Percentiles rank a stretch among this genome's conserved stretches.
Evolutionary conservation across 64 coral and sea anemone species (phyloP).

Genomic region (Stichodactyla mertensii): DNA sequence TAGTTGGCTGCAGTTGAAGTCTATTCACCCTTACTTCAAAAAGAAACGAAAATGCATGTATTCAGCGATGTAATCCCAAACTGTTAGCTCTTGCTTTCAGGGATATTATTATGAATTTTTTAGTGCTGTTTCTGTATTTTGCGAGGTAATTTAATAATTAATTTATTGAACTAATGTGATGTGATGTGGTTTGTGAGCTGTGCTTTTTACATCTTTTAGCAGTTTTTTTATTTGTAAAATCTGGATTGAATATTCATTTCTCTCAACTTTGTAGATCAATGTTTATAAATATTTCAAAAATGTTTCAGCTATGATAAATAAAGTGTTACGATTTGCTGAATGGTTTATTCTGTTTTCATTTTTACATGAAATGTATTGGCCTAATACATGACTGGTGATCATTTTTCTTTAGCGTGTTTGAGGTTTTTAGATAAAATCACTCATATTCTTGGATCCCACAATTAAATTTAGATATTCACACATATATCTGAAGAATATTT

Average conservation of each 20-base stretch:
- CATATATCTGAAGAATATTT: not conserved
- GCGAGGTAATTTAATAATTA: slow-evolving; percentile 3
- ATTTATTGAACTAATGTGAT: not conserved
- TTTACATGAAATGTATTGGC: not conserved
- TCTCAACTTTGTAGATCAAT: not conserved
- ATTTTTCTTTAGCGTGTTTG: not conserved
- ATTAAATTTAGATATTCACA: not conserved
- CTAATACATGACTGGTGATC: not conserved
- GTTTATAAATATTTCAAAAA: slow-evolving; percentile 9
- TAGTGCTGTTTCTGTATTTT: not conserved
- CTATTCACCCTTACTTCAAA: not conserved
- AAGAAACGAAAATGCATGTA: not conserved
- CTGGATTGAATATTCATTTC: too few species aligned
- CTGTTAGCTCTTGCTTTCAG: not conserved
- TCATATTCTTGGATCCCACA: not conserved
- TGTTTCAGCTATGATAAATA: not conserved
- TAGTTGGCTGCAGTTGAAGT: not conserved
- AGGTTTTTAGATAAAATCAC: not conserved
- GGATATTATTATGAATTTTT: not conserved
- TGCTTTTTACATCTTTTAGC: not conserved
- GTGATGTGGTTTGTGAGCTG: not conserved
- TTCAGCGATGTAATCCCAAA: not conserved
- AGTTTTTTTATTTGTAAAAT: too few species aligned
- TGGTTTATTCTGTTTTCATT: not conserved
- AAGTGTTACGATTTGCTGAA: not conserved